Conservation (phyloP, 1,140 invertebrate species). For the Diabrotica virgifera region DNA sequence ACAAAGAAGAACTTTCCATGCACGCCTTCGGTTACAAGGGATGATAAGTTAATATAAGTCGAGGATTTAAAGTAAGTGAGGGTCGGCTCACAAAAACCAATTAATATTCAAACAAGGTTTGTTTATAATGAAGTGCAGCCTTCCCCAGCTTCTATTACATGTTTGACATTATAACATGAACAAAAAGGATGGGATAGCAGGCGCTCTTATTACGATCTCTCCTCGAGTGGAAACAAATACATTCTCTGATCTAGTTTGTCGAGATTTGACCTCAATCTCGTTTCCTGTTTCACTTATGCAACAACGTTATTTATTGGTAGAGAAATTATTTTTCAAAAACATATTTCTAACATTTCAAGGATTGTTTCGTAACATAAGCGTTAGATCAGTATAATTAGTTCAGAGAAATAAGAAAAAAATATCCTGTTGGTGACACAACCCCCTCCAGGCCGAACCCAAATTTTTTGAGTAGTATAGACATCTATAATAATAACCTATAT, state of each 20-base stretch:
- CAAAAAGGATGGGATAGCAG: background rate
- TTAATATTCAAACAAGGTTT: background rate
- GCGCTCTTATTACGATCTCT: background rate
- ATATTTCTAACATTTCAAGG: no score
- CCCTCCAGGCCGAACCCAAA: no score
- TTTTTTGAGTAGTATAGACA: no score
- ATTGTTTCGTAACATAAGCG: no score
- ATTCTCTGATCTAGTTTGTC: background rate
- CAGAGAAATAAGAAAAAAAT: no score
- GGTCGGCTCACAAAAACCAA: background rate
- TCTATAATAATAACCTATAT: no score
- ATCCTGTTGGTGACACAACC: no score
- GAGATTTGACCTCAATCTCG: background rate
- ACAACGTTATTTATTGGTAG: no score
- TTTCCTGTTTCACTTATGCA: background rate
- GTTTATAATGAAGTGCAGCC: background rate
- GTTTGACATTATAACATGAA: background rate
- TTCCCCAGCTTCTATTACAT: background rate
- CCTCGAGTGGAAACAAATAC: background rate
- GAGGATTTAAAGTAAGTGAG: background rate
- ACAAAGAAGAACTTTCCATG: background rate
- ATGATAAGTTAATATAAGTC: background rate
- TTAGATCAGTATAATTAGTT: no score
- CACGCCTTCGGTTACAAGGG: background rate
- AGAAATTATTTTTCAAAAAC: no score